Evolutionary conservation across 2,888 invertebrate genomes (phyloP).

Genomic region (Monochamus alternatus): DNA sequence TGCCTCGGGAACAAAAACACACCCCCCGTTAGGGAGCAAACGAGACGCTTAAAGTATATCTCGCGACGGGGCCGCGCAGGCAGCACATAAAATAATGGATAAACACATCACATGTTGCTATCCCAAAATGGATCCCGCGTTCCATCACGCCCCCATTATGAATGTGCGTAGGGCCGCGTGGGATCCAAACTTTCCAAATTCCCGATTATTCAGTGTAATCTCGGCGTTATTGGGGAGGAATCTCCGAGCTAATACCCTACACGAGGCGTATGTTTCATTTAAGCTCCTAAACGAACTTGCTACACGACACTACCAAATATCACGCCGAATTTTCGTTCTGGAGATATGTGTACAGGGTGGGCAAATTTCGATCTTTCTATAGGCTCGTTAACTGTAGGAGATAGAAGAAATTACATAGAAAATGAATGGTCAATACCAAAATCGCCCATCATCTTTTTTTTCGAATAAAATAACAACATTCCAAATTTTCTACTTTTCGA

Average conservation of each 20-base stretch:
- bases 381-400: too few species aligned
- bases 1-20: too few species aligned
- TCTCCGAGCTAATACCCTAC: neutral
- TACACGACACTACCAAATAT: neutral
- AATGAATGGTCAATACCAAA: too few species aligned
- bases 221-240: neutral
- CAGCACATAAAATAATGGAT: conserved; percentile 14
- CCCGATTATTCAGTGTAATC: conserved; percentile 32
- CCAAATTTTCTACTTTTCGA: too few species aligned
- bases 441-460: too few species aligned
- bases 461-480: too few species aligned
- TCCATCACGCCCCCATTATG: conserved; percentile 15
- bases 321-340: neutral
- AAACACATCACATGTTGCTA: conserved; percentile 33
- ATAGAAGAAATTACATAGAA: too few species aligned
- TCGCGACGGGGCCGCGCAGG: neutral
- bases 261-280: conserved; percentile 12
- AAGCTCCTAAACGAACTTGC: conserved; percentile 4
- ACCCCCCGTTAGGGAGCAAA: neutral
- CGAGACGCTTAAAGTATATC: neutral
- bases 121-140: conserved; percentile 15
- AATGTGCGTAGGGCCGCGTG: conserved; percentile 16
- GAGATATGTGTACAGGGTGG: neutral
- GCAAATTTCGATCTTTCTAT: neutral
- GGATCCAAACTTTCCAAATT: conserved; percentile 17